Evolutionary conservation across 2,888 invertebrate genomes (phyloP), one percentile per base, ranked within the genome.

Genomic region (Clitarchus hookeri): DNA sequence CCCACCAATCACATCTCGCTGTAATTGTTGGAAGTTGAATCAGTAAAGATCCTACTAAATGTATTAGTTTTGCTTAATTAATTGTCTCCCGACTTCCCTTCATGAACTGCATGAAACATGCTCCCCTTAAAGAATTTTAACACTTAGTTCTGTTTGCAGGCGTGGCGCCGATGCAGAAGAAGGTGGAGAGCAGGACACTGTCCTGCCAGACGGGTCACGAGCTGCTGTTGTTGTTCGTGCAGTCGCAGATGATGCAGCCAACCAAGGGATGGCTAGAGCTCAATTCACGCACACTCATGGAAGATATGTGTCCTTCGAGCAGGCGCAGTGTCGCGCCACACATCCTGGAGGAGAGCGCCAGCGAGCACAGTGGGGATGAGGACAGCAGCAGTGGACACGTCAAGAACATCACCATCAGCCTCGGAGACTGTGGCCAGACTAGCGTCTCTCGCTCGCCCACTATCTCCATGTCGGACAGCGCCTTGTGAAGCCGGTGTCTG

Each of bases 171-270:
- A 54, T 80, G 78, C 84, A 87, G 85, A 88, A 86, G 78, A 88
- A 88, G 86, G 89, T 90, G 12, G 90, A 91, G 86, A 90, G 90
- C 87, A 89, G 92, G 53, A 91, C 92, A 1, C 88, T 91, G 27
- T 91, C 92, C 13, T 92, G 92, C 87, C 92, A 92, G 88, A 92
- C 92, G 0, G 91, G 91, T 19, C 89, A 88, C 54, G 92, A 92
- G 84, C 89, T 92, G 25, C 88, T 92, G 44, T 90, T 91, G 88
- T 89, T 91, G 54, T 88, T 91, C 23, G 84, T 87, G 27, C 85
- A 87, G 84, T 25, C 85, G 26, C 80, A 86, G 65, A 23, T 65
- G 54, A 77, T 26, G 19, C 27, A 11, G 19, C 44, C 82, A 84
- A 53, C 80, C 53, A 77, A 85, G 83, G 84, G 83, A 19, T 65